These are phyloP conservation scores for Heptranchias perlo DNA, from an alignment of 2,113 vertebrate genomes.

Conservation along the genomic window DNA sequence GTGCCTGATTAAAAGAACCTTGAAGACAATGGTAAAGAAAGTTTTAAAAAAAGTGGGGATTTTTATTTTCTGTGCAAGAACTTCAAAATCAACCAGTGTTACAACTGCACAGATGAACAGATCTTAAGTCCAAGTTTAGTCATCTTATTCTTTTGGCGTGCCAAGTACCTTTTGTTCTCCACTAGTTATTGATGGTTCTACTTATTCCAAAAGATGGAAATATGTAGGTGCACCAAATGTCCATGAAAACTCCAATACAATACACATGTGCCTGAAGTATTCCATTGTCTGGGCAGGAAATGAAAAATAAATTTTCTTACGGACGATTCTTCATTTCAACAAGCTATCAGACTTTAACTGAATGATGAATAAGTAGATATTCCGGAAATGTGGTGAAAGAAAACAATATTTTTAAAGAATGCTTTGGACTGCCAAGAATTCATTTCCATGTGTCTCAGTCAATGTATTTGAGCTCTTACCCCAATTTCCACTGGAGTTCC, in stretches of 20 bases:
- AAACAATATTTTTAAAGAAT: slow-evolving; percentile 20
- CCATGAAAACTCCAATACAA: not conserved
- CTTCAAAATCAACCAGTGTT: not conserved
- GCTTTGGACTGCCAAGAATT: not conserved
- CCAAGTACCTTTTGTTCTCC: not conserved
- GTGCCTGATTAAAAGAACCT: not conserved
- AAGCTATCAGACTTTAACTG: not conserved
- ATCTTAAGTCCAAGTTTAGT: not conserved
- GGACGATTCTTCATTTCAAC: slow-evolving; percentile 30
- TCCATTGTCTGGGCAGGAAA: not conserved
- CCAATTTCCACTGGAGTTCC: not conserved
- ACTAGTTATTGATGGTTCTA: not conserved
- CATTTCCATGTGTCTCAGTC: not conserved
- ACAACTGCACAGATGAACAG: not conserved
- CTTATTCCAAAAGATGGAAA: not conserved
- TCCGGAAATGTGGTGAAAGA: not conserved
- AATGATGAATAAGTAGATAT: slow-evolving; percentile 13
- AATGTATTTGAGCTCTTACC: not conserved
- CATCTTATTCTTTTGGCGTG: not conserved
- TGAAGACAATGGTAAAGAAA: not conserved
- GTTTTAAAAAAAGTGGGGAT: not conserved
- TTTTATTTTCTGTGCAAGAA: not conserved
- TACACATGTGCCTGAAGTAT: not conserved
- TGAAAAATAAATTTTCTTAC: not conserved
- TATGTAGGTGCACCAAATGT: not conserved